These are phyloP conservation scores for Poecile montanus DNA, from an alignment of 2,797 vertebrate species.

Conservation along the genomic window DNA sequence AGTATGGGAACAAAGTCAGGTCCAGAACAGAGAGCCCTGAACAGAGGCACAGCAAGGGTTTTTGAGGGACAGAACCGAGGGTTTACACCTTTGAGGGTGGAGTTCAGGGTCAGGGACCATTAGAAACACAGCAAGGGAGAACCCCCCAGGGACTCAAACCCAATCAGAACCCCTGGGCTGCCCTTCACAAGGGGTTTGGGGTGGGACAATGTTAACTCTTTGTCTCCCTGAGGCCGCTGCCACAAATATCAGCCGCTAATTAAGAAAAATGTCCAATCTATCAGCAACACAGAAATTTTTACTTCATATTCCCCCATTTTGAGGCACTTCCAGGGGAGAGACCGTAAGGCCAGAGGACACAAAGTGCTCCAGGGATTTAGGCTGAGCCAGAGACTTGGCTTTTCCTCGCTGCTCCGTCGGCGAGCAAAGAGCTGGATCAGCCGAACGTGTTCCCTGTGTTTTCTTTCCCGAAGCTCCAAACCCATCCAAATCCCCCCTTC, in stretches of 20 bases:
- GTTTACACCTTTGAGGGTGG: no score
- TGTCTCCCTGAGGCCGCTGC: no score
- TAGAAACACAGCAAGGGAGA: no score
- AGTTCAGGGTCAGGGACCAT: no score
- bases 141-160: no score
- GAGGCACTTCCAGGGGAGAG: background rate
- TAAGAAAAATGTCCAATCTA: accelerated
- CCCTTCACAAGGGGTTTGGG: no score
- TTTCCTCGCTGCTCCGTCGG: background rate
- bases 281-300: background rate
- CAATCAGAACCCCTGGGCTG: no score
- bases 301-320: background rate
- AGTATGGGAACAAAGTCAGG: no score
- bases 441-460: background rate
- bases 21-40: no score
- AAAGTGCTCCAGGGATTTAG: background rate
- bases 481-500: background rate
- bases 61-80: no score
- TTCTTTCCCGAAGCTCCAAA: background rate
- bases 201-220: no score
- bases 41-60: no score
- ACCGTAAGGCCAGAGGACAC: accelerated
- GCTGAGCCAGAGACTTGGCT: background rate
- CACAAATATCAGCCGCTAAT: background rate
- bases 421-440: background rate